Percentiles rank a stretch among this genome's conserved stretches.
These are phyloP conservation scores for Taphrorychus bicolor DNA, from an alignment of 2,888 invertebrate species.

Conservation along the genomic window DNA sequence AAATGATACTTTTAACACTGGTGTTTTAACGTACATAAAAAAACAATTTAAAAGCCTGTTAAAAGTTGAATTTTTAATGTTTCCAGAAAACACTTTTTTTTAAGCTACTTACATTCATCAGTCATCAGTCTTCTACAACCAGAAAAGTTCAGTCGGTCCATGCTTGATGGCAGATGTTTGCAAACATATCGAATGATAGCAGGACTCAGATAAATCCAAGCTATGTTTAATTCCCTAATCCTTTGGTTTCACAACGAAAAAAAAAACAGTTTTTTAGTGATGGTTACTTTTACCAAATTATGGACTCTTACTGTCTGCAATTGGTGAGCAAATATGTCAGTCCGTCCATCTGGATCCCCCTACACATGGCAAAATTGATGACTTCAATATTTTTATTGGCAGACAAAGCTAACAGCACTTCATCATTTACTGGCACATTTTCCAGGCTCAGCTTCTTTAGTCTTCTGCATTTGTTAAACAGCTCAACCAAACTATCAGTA, in stretches of 20 bases:
- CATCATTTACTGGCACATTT: constrained; percentile 70
- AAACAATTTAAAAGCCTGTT: no score
- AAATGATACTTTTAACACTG: no score
- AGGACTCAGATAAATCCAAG: constrained; percentile 77
- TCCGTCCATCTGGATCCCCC: constrained; percentile 72
- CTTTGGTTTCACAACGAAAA: constrained; percentile 62
- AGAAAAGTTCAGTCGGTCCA: constrained; percentile 80
- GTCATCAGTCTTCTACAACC: constrained; percentile 80
- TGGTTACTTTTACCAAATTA: constrained; percentile 12
- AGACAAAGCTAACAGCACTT: constrained; percentile 73
- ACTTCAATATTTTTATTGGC: constrained; percentile 74
- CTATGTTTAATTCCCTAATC: constrained; percentile 76
- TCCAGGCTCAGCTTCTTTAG: constrained; percentile 88
- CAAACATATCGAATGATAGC: constrained; percentile 69
- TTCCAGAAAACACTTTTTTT: constrained; percentile 24
- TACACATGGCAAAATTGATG: constrained; percentile 84
- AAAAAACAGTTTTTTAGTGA: neutral
- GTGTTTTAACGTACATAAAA: no score
- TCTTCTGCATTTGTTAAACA: constrained; percentile 71
- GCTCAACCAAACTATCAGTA: constrained; percentile 63
- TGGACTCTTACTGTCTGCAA: constrained; percentile 63
- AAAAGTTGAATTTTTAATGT: no score
- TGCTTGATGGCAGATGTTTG: constrained; percentile 66
- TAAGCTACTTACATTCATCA: constrained; percentile 75
- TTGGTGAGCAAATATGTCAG: constrained; percentile 68